These are phyloP conservation scores for Adoxophyes honmai DNA, from an alignment of 1,140 invertebrate genomes.

Conservation along the genomic window DNA sequence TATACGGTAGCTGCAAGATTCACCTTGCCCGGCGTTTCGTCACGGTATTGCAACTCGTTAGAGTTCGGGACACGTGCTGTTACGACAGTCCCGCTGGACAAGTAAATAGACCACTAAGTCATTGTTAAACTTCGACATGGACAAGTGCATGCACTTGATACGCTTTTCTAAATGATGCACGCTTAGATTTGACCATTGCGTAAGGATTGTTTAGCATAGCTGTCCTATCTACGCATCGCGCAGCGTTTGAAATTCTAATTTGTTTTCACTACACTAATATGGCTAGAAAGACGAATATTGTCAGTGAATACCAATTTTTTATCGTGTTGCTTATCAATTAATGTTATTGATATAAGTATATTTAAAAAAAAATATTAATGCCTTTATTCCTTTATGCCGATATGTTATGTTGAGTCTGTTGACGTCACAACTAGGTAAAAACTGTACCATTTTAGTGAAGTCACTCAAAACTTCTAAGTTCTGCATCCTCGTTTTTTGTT, in stretches of 20 bases:
- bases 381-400: too few species aligned
- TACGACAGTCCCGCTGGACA: constrained; percentile 45
- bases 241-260: constrained; percentile 8
- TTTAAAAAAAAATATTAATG: too few species aligned
- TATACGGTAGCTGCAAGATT: constrained; percentile 62
- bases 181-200: background rate
- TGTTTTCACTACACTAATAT: constrained; percentile 1
- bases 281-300: background rate
- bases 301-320: background rate
- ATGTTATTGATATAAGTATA: too few species aligned
- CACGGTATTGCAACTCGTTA: constrained; percentile 50
- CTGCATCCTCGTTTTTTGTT: too few species aligned
- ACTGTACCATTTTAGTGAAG: too few species aligned
- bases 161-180: too few species aligned
- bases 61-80: constrained; percentile 44
- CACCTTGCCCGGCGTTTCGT: constrained; percentile 70
- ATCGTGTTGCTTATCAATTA: background rate
- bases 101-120: constrained; percentile 35
- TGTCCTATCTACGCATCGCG: background rate
- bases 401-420: too few species aligned
- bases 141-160: too few species aligned
- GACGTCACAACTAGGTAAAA: too few species aligned
- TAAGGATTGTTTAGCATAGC: background rate
- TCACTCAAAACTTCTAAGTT: too few species aligned
- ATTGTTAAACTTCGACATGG: background rate